Evolutionary conservation across 1,140 invertebrate species (phyloP), one percentile per base, ranked within the genome.

Genomic region (Pseudomyrmex flavicornis): DNA sequence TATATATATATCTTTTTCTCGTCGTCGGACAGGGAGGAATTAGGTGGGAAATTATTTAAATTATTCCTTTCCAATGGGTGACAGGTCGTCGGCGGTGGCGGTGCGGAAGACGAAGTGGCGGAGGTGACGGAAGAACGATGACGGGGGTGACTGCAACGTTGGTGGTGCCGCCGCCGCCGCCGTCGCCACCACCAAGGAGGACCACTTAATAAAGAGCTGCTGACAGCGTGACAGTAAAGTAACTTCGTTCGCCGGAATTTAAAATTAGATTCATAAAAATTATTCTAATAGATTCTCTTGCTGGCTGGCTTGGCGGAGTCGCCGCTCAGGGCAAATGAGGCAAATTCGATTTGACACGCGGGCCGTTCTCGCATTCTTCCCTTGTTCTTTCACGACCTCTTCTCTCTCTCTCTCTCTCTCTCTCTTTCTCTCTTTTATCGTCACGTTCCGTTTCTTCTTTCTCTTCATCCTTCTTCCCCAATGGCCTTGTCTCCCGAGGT

Each of bases 261-360:
- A 92, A 94, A 94, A 94, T 94, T 93, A 92, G 92, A 94, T 94
- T 94, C 91, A 93, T 94, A 94, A 94, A 94, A 94, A 94, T 94
- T 94, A 94, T 94, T 94, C 92, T 94, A 94, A 94, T 94, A 93
- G 92, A 93, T 94, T 94, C 93, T 84, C 88, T 84, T 83, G 90
- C 86, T 89, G 68, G 76, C 66, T 89, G 89, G 90, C 84, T 35
- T 66, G 72, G 75, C 63, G 46, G 85, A 88, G 84, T 85, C 83
- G 88, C 85, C 86, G 86, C 68, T 83, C 91, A 88, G 73, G 73
- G 90, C 90, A 93, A 93, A 92, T 92, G 92, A 93, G 92, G 93
- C 92, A 94, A 94, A 94, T 93, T 94, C 92, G 92, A 93, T 94
- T 94, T 94, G 93, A 93, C 93, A 93, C 92, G 91, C 89, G 91